Base-by-base conservation (phyloP, 2,888 invertebrate genomes). In the Celastrina argiolus region DNA sequence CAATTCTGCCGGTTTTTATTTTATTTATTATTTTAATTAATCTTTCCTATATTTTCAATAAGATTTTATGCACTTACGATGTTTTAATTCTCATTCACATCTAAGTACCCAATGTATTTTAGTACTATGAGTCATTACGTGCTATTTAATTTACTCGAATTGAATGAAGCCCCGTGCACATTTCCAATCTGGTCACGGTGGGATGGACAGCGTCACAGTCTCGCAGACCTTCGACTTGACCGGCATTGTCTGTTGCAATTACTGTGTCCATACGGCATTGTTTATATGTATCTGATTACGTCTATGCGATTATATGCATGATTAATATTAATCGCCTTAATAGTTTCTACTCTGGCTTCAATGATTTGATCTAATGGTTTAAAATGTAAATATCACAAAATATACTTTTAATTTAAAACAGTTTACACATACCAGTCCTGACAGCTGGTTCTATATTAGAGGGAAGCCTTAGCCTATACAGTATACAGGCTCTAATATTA, bases 141-240 rank as follows among this genome's bases (percentile, higher is more conserved):
- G 31, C 31, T 31, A 31, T 31, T 31, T 31, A 31, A 31, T 31
- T 31, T 31, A 5, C 5, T 31, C 7, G 7, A 4, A 31, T 31
- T 7, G 31, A 31, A 31, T 31, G 31, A 2, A 31, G 7, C 7
- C 7, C 31, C 1, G 31, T 31, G 31, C 31, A 8, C 7, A 42
- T 42, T 42, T 42, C 8, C n/a, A n/a, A 42, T 51, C 45, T 51
- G 18, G 22, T 45, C 63, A 41, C 22, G 14, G 1, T 42, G 28
- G 22, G 51, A 51, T 12, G 51, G 22, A 51, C 51, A 45, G 45
- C 42, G 42, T 22, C 26, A 31, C 7, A 31, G 7, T 31, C 31
- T 31, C 31, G 7, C 31, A 51, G 51, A 26, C 51, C 51, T 51
- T 51, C 51, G 14, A 51, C 51, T 51, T 51, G 51, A 51, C 51